These are phyloP conservation scores for Tauraco erythrolophus DNA, from an alignment of 2,113 vertebrate species.

Conservation along the genomic window DNA sequence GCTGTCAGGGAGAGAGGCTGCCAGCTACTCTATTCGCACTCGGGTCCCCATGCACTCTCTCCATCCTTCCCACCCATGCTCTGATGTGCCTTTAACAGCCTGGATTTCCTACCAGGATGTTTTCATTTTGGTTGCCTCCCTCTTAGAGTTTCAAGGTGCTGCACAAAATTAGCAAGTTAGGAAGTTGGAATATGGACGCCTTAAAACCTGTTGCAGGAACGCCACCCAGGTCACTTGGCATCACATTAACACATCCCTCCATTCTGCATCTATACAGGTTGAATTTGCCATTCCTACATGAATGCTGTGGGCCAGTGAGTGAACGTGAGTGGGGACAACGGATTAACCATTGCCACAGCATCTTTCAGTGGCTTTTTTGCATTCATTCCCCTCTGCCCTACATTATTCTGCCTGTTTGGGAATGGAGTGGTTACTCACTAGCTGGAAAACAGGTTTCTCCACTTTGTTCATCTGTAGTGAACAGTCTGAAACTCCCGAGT, in stretches of 20 bases:
- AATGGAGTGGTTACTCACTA: neutral
- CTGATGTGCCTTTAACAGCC: neutral
- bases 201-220: neutral
- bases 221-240: neutral
- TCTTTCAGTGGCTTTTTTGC: neutral
- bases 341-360: neutral
- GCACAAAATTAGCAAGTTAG: neutral
- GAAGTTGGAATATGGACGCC: neutral
- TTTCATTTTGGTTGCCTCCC: neutral
- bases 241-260: neutral
- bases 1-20: neutral
- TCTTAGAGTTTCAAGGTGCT: neutral
- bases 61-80: neutral
- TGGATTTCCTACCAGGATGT: neutral
- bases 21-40: neutral
- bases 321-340: neutral
- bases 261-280: neutral
- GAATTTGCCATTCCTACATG: neutral
- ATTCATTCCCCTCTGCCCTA: neutral
- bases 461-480: neutral
- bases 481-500: neutral
- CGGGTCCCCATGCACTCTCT: neutral
- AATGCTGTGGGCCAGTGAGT: neutral
- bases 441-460: neutral
- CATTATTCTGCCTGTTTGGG: neutral